phyloP scores from a whole-genome alignment of 2,113 vertebrate species.

The Synodontis membranacea region DNA sequence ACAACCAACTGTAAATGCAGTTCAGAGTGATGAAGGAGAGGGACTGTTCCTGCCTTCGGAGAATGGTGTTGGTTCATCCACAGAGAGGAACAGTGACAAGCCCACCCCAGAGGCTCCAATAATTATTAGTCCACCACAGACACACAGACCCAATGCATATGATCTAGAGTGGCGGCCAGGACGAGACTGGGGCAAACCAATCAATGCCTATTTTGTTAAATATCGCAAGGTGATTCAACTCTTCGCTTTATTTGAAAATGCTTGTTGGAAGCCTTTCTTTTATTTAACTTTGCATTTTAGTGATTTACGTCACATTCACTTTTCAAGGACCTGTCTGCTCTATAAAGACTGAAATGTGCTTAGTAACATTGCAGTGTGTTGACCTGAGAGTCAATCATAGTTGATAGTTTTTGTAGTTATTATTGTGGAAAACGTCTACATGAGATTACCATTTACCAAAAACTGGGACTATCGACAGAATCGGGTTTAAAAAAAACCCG shows the following conservation, averaged over 20 bases:
- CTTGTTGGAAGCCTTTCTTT: not conserved
- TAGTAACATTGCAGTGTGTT: not conserved
- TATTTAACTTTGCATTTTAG: not conserved
- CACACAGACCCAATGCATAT: constrained; percentile 83
- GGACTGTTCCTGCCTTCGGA: constrained; percentile 52
- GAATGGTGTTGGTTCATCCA: not conserved
- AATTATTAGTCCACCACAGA: constrained; percentile 92
- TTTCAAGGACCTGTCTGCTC: not conserved
- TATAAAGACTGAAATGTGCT: not conserved
- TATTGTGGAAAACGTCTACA: not conserved
- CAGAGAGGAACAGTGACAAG: constrained; percentile 59
- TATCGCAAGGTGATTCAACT: constrained; percentile 86
- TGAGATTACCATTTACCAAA: not conserved
- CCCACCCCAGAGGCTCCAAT: constrained; percentile 89
- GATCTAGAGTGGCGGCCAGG: constrained; percentile 88
- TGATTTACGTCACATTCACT: not conserved
- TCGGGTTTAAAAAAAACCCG: not conserved
- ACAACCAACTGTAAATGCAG: constrained; percentile 59
- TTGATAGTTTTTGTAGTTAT: not conserved
- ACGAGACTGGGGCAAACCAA: constrained; percentile 81
- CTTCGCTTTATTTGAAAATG: not conserved
- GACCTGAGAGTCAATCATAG: too few relatives aligned
- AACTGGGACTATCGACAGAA: too few relatives aligned
- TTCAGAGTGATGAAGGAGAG: constrained; percentile 73
- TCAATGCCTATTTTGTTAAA: constrained; percentile 93